Evolutionary conservation across 2,113 vertebrate genomes (phyloP), one percentile per base, ranked within the genome.

Genomic region (Strix uralensis): DNA sequence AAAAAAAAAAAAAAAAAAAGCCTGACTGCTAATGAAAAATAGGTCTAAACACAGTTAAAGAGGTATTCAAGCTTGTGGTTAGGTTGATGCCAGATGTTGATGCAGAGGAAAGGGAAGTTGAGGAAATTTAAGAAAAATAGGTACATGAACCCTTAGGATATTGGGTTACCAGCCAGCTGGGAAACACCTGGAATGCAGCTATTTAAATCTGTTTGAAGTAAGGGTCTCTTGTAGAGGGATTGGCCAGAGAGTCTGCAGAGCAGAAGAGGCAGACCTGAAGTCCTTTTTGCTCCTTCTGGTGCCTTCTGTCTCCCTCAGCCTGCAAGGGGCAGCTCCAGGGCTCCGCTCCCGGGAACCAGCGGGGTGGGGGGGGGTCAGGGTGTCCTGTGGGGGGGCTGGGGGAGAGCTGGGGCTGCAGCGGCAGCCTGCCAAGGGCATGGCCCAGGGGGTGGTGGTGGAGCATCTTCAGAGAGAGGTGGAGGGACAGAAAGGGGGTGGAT

Each of bases 81-180:
- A 87, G 30, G 88, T 51, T 58, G 30, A 46, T 87, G 89, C 92
- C 95, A 97, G 95, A 97, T 97, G 95, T 95, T 86, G 83, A 87
- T 75, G 62, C 25, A 87, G 73, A 91, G 70, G 89, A 91, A 97
- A 94, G 86, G 86, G 88, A 97, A 94, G 96, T 9, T 65, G 73
- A 91, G 86, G 83, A 97, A 97, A 97, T 96, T 95, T 92, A 94
- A 96, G 91, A 94, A 95, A 94, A 96, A 87, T 82, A 94, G 91
- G 89, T 97, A 95, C 92, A 95, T 27, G 94, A 95, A 82, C 84
- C 96, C 95, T 97, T 70, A 92, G 86, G 89, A 91, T 94, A 95
- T 86, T 92, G 84, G 66, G 91, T 97, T 95, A 94, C 94, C 88
- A 91, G 70, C 70, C 95, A 96, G 95, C 86, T 97, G 95, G 86